Evolutionary conservation across 2,888 invertebrate species (phyloP), one percentile per base, ranked within the genome.

Genomic region (Orthonevra nobilis): DNA sequence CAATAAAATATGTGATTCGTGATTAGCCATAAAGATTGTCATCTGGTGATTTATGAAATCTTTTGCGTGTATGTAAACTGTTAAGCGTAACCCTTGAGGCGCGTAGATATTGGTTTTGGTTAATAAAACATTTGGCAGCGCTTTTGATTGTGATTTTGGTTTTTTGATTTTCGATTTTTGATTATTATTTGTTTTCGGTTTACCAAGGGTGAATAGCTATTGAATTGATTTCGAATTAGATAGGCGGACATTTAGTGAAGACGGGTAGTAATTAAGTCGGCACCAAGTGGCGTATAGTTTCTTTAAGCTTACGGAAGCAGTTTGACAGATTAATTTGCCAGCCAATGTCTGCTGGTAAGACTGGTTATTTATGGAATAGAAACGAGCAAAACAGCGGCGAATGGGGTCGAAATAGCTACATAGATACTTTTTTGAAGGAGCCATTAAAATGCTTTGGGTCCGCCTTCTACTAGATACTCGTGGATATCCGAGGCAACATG

Each of bases 21-120:
- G 79, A 79, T 79, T 79, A 79, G 60, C 79, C 72, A 73, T 79
- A 79, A 79, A 79, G 79, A 79, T 79, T 79, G 79, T 73, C 79
- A 79, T 79, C 72, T 79, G 58, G 73, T 66, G 56, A 79, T 73
- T 79, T 79, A 79, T 79, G 66, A 73, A 68, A 61, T 79, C 61
- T 73, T 32, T 38, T 36, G 7, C 3, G 12, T 32, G 32, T 10
- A 4, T 10, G 32, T 10, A 32, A n/a, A 1, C n/a, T 3, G 4
- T 10, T 1, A 3, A 5, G 3, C 10, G 0, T 2, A 32, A 23
- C n/a, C n/a, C 6, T 15, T 2, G 19, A 3, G 28, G 44, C n/a
- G 12, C 32, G 10, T 20, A 63, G 40, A 48, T 77, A 64, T 77
- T 70, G 64, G 61, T 44, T 66, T 73, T 66, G 30, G 48, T 32